phyloP scores from a whole-genome alignment of 2,888 invertebrate species.

The Phaedon cochleariae region DNA sequence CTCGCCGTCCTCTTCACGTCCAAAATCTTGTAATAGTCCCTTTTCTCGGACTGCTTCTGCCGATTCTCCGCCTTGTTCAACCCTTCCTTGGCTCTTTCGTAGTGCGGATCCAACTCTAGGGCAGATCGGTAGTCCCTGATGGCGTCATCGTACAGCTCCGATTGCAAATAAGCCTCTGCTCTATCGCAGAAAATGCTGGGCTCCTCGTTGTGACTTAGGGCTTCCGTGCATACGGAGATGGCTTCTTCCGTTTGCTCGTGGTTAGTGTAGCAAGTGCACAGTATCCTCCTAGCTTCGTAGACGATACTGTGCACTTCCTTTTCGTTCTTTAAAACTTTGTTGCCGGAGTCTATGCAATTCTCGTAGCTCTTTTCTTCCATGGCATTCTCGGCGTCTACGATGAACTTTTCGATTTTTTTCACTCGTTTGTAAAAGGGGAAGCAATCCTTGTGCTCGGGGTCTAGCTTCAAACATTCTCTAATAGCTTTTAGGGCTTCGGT shows the following conservation, averaged over 20 bases:
- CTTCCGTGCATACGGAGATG: conserved; percentile 78
- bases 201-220: conserved; percentile 79
- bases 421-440: conserved; percentile 96
- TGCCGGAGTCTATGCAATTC: conserved; percentile 75
- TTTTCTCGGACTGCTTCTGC: conserved; percentile 89
- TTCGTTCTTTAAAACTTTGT: conserved; percentile 75
- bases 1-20: conserved; percentile 89
- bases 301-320: conserved; percentile 75
- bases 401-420: conserved; percentile 88
- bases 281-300: conserved; percentile 76
- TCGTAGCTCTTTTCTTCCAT: conserved; percentile 71
- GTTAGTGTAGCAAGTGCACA: conserved; percentile 82
- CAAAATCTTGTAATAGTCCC: conserved; percentile 98
- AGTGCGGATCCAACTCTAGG: conserved; percentile 79
- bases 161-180: conserved; percentile 87
- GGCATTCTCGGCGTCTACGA: conserved; percentile 72
- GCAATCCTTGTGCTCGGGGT: conserved; percentile 97
- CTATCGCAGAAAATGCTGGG: conserved; percentile 85
- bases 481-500: conserved; percentile 91
- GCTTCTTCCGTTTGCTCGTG: conserved; percentile 79
- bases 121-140: conserved; percentile 88
- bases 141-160: conserved; percentile 94
- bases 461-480: conserved; percentile 94
- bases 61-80: conserved; percentile 86
- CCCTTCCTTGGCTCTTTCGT: conserved; percentile 88